These are phyloP conservation scores for Sebastes cheni DNA, from an alignment of 2,797 vertebrate genomes.

Conservation along the genomic window DNA sequence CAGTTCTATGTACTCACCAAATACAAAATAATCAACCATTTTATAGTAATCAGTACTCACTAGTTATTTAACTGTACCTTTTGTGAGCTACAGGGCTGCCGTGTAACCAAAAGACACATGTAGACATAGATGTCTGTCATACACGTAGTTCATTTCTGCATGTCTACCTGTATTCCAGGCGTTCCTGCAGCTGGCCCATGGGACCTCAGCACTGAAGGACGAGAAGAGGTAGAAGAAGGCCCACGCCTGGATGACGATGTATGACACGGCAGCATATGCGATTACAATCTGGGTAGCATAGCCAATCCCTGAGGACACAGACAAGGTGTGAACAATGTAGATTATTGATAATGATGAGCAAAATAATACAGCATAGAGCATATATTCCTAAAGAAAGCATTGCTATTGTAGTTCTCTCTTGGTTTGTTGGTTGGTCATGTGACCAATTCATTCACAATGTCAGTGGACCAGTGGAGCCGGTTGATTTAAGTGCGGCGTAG, in stretches of 20 bases:
- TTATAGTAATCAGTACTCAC: neutral
- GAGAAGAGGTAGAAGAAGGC: conserved; percentile 80
- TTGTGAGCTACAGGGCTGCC: neutral
- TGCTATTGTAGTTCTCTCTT: neutral
- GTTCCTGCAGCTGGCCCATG: conserved; percentile 78
- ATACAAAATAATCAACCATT: neutral
- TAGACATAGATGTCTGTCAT: neutral
- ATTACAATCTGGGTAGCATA: conserved; percentile 76
- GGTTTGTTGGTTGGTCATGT: neutral
- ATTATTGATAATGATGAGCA: neutral
- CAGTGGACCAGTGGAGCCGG: neutral
- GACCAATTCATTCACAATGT: neutral
- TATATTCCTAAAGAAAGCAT: neutral
- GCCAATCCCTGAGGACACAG: conserved; percentile 68
- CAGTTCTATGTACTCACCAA: neutral
- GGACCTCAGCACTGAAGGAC: conserved; percentile 72
- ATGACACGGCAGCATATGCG: conserved; percentile 72
- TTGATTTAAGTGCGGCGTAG: neutral
- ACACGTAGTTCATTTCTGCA: neutral
- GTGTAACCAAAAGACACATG: neutral
- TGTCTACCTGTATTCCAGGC: conserved; percentile 75
- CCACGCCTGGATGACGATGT: conserved; percentile 80
- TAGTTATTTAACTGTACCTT: neutral
- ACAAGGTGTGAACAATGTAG: neutral
- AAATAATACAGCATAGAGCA: neutral